A percentile compares a stretch with the other conserved stretches of the same genome.
Conservation (phyloP, 2,888 invertebrate species). For the Ephialtes manifestator region DNA sequence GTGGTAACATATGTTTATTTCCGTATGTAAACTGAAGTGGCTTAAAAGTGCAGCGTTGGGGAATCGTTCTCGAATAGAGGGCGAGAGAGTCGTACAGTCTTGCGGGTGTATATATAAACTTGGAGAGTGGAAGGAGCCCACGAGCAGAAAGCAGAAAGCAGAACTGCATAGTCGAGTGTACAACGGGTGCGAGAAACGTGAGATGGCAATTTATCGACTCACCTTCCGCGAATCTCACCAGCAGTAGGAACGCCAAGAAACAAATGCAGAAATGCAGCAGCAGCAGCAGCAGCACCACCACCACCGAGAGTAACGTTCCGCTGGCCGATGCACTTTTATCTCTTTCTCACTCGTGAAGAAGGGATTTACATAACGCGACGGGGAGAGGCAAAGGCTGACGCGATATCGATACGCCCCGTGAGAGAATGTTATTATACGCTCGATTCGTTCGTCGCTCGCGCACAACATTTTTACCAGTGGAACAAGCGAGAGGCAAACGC, state of each 20-base stretch:
- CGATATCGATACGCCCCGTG: conserved; percentile 62
- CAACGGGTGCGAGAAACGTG: conserved; percentile 67
- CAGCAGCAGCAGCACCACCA: too few relatives aligned
- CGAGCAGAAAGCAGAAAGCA: conserved; percentile 39
- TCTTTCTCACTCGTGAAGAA: conserved; percentile 42
- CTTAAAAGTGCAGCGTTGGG: conserved; percentile 33
- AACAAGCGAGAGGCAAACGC: conserved; percentile 4
- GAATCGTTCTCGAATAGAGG: conserved; percentile 36
- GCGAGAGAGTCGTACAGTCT: conserved; percentile 6
- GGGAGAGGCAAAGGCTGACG: conserved; percentile 34
- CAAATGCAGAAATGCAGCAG: conserved; percentile 23
- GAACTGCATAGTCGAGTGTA: conserved; percentile 48
- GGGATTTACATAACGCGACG: conserved; percentile 61
- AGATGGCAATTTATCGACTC: conserved; percentile 66
- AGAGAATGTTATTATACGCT: conserved; percentile 62
- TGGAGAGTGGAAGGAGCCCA: conserved; percentile 25
- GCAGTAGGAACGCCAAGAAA: conserved; percentile 5
- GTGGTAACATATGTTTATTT: conserved; percentile 29
- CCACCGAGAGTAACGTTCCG: conserved; percentile 25
- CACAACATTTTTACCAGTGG: conserved; percentile 36
- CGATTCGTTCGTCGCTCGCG: conserved; percentile 53
- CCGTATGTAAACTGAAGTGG: conserved; percentile 18
- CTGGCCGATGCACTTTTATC: conserved; percentile 38
- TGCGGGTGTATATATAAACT: conserved; percentile 5
- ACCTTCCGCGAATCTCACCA: conserved; percentile 52